Conservation (phyloP, 2,113 vertebrate species). For the Lanius collurio region DNA sequence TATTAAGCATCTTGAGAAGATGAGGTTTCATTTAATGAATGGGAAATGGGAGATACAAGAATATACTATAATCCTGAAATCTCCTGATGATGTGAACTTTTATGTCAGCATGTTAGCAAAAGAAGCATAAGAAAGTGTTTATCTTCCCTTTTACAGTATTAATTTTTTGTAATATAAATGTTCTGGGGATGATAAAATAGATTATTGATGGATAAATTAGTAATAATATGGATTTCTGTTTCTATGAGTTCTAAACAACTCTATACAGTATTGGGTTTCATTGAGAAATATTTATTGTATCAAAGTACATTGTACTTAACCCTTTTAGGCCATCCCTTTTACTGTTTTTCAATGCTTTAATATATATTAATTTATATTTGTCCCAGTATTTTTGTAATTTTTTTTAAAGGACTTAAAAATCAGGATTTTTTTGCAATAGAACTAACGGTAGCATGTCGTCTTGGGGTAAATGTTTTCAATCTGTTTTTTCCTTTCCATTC, state of each 20-base stretch:
- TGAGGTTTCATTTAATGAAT: conserved; percentile 29
- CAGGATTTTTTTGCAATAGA: conserved; percentile 81
- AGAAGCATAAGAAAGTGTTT: conserved; percentile 78
- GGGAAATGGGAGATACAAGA: conserved; percentile 40
- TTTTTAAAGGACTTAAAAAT: conserved; percentile 81
- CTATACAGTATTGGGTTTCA: conserved; percentile 87
- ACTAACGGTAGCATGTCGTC: conserved; percentile 91
- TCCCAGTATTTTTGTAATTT: conserved; percentile 97
- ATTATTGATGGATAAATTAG: conserved; percentile 87
- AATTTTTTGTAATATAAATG: conserved; percentile 88
- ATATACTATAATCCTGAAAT: conserved; percentile 56
- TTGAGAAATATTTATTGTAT: conserved; percentile 99
- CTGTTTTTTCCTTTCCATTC: conserved; percentile 33
- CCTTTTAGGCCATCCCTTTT: conserved; percentile 87
- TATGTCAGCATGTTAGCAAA: conserved; percentile 74
- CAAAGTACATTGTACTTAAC: conserved; percentile 95
- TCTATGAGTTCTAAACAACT: conserved; percentile 80
- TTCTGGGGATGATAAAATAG: conserved; percentile 81
- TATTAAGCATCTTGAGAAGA: conserved; percentile 43
- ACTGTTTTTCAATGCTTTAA: conserved; percentile 95
- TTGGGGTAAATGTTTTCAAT: conserved; percentile 77
- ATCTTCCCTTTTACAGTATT: conserved; percentile 87
- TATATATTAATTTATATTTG: conserved; percentile 99
- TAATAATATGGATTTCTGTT: conserved; percentile 84
- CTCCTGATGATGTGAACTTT: conserved; percentile 61